These are phyloP conservation scores for Falco biarmicus DNA, from an alignment of 2,797 vertebrate genomes.

Conservation along the genomic window DNA sequence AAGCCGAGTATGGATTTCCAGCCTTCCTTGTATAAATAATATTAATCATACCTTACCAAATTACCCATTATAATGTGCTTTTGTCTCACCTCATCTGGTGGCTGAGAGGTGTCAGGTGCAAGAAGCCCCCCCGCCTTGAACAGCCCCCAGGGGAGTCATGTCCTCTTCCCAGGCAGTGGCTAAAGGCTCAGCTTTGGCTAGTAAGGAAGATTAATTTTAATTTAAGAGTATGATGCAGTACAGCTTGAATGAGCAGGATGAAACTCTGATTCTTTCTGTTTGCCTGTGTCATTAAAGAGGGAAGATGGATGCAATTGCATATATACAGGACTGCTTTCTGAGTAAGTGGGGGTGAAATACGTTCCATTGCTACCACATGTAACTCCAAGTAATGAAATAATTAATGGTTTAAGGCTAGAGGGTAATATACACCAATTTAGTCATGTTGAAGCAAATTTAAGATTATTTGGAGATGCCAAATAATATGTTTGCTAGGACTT, in stretches of 20 bases:
- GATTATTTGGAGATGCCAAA: background rate
- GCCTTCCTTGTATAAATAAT: background rate
- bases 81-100: background rate
- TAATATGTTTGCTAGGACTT: background rate
- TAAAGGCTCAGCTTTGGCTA: conserved; percentile 70
- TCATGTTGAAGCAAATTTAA: background rate
- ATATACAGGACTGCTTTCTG: background rate
- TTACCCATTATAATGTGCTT: background rate
- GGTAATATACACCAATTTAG: background rate
- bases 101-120: background rate
- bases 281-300: background rate
- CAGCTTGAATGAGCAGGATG: background rate
- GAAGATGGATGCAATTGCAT: background rate
- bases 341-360: background rate
- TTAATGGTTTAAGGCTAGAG: background rate
- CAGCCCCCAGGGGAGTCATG: conserved; percentile 42
- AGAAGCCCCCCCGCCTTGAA: background rate
- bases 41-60: background rate
- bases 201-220: conserved; percentile 70
- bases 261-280: background rate
- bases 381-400: background rate
- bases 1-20: background rate
- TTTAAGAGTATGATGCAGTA: conserved; percentile 29
- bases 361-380: background rate
- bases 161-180: conserved; percentile 69